Conservation (phyloP, 1,140 invertebrate genomes). For the Oryctes rhinoceros region DNA sequence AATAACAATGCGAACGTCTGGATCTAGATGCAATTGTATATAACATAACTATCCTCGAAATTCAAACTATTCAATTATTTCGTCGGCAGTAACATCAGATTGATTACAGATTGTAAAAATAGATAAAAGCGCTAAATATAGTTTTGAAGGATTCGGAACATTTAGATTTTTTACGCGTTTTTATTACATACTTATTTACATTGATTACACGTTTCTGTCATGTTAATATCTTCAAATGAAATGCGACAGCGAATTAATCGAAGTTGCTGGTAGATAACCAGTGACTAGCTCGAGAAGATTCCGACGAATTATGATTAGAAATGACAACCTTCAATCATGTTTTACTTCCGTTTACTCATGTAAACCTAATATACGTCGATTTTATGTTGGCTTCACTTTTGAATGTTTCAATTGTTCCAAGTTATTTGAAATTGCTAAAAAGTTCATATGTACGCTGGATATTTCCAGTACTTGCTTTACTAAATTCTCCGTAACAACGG, state of each 20-base stretch:
- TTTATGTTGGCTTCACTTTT: too few species aligned
- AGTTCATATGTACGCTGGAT: too few species aligned
- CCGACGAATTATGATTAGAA: too few species aligned
- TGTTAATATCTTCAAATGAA: background rate
- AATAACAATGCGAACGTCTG: background rate
- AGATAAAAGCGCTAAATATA: background rate
- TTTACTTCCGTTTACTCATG: too few species aligned
- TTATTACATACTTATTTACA: background rate
- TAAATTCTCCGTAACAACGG: too few species aligned
- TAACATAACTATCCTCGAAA: conserved; percentile 1
- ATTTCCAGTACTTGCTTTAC: too few species aligned
- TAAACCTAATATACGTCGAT: too few species aligned
- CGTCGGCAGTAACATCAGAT: background rate
- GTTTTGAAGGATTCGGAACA: background rate
- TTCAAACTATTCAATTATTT: background rate
- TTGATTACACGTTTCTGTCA: background rate
- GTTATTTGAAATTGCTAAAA: too few species aligned
- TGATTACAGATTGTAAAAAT: too few species aligned
- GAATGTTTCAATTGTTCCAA: too few species aligned
- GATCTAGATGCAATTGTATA: background rate
- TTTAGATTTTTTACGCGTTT: background rate
- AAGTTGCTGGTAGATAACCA: background rate
- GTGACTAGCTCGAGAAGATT: too few species aligned
- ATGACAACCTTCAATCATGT: too few species aligned
- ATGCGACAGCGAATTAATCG: background rate